phyloP scores from a whole-genome alignment of 2,797 vertebrate species.

The Spondyliosoma cantharus region DNA sequence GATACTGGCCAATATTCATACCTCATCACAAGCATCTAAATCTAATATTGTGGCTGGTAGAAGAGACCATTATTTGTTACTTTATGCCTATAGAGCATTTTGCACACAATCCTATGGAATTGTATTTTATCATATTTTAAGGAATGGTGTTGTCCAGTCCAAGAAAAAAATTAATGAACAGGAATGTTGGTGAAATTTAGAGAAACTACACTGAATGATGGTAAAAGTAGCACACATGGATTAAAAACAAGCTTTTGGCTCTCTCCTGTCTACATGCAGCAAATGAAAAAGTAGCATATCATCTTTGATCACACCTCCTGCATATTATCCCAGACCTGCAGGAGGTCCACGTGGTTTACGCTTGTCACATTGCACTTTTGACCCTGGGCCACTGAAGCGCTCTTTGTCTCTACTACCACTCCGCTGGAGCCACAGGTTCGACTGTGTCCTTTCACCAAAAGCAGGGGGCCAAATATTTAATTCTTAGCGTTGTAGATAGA shows the following conservation, averaged over 20 bases:
- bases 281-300: constrained; percentile 73
- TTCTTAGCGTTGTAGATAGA: constrained; percentile 56
- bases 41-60: constrained; percentile 60
- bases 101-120: constrained; percentile 84
- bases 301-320: constrained; percentile 54
- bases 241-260: constrained; percentile 52
- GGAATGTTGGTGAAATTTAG: constrained; percentile 40
- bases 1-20: constrained; percentile 69
- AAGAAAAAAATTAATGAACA: constrained; percentile 38
- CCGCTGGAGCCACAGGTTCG: constrained; percentile 49
- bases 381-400: constrained; percentile 55
- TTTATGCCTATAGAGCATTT: constrained; percentile 76
- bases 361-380: constrained; percentile 79
- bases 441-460: constrained; percentile 59
- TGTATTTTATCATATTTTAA: constrained; percentile 74
- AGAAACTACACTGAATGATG: constrained; percentile 53
- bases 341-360: constrained; percentile 56
- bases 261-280: constrained; percentile 63
- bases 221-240: constrained; percentile 73
- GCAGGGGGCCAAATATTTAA: constrained; percentile 66
- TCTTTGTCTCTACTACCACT: constrained; percentile 45
- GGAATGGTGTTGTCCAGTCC: constrained; percentile 56
- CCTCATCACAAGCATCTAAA: constrained; percentile 72
- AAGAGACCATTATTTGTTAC: constrained; percentile 70
- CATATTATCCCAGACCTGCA: constrained; percentile 46